phyloP scores from a whole-genome alignment of 2,888 invertebrate genomes.

The Norana najaformis region DNA sequence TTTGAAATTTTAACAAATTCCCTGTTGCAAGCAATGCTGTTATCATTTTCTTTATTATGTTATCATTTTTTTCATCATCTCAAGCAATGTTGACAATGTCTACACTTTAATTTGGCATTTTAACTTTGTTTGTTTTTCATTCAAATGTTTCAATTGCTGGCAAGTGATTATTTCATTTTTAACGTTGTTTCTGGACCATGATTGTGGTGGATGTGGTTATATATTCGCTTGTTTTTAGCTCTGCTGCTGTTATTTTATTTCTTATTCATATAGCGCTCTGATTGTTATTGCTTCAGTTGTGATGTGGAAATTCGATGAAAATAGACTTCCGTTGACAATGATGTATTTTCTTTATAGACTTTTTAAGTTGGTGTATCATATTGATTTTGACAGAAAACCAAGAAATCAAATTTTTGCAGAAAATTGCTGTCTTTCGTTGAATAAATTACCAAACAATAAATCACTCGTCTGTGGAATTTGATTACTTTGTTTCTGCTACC shows the following conservation, averaged over 20 bases:
- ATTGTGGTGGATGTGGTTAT: background rate
- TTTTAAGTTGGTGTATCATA: too few relatives aligned
- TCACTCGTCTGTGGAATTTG: too few relatives aligned
- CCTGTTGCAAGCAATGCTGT: background rate
- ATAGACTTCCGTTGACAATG: too few relatives aligned
- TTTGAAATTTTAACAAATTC: background rate
- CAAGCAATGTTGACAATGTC: background rate
- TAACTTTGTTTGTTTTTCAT: background rate
- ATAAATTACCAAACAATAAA: too few relatives aligned
- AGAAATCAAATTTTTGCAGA: too few relatives aligned
- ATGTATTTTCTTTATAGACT: too few relatives aligned
- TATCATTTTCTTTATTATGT: background rate
- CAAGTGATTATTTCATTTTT: background rate
- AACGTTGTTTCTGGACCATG: background rate
- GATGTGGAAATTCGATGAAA: background rate
- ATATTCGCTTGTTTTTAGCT: background rate
- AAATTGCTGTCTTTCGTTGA: too few relatives aligned
- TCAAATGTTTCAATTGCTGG: background rate
- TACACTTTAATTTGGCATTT: background rate
- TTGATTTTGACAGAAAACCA: too few relatives aligned
- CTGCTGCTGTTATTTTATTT: background rate
- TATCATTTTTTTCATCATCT: background rate
- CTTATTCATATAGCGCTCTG: background rate
- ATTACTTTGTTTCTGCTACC: too few relatives aligned
- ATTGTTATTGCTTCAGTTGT: background rate